Conservation (phyloP, 2,797 vertebrate species). For the Halcyon chelicuti region DNA sequence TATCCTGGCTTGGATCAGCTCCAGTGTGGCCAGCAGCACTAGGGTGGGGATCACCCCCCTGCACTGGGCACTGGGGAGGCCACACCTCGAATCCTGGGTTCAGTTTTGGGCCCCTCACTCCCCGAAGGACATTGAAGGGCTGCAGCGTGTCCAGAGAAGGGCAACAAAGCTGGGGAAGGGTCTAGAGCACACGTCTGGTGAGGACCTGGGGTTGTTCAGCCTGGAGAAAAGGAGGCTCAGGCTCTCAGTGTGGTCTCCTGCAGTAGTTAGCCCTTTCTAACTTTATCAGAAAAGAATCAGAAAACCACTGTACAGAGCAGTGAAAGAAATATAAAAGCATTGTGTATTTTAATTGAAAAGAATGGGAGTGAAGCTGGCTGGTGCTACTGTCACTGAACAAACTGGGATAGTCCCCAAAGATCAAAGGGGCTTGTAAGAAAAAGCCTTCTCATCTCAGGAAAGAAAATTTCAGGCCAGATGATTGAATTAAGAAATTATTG, state of each 20-base stretch:
- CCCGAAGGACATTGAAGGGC: not conserved
- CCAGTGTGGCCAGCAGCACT: no score
- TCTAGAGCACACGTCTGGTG: not conserved
- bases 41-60: rapidly evolving
- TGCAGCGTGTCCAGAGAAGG: not conserved
- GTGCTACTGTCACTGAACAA: not conserved
- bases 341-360: not conserved
- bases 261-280: no score
- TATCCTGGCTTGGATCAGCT: not conserved
- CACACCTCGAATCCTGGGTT: rapidly evolving
- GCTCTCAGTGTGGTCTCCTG: no score
- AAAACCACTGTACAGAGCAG: not conserved
- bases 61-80: rapidly evolving
- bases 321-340: not conserved
- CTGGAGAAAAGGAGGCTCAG: no score
- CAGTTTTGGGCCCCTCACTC: not conserved
- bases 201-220: no score
- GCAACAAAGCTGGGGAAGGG: rapidly evolving
- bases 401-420: not conserved
- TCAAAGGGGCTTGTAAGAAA: not conserved
- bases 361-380: not conserved
- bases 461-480: not conserved
- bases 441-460: not conserved
- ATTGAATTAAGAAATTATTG: not conserved
- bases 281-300: not conserved